These are phyloP conservation scores for Stichopus horrens DNA, from an alignment of 53 echinoderm and acorn worm species.

Conservation along the genomic window DNA sequence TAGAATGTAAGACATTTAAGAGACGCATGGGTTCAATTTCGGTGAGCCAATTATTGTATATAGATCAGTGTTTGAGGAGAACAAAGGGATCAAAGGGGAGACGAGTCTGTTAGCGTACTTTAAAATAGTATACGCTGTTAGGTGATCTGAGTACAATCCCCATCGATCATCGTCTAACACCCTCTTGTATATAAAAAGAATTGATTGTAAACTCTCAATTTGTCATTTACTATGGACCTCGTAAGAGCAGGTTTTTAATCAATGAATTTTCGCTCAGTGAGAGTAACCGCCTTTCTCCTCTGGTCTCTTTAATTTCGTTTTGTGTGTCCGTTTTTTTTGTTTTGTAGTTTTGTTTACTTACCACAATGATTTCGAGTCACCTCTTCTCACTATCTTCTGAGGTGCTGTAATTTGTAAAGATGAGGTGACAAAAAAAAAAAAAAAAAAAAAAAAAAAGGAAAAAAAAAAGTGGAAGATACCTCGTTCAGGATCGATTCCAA, in stretches of 20 bases:
- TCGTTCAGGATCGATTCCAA: neutral
- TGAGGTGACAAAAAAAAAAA: neutral
- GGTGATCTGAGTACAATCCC: slow-evolving; percentile 15
- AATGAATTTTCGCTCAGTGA: slow-evolving; percentile 25
- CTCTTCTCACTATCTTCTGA: neutral
- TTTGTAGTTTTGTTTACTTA: slow-evolving; percentile 27
- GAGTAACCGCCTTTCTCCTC: slow-evolving; percentile 2
- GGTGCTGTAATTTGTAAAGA: neutral
- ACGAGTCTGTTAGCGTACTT: slow-evolving; percentile 9
- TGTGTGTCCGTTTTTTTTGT: neutral
- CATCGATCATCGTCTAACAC: slow-evolving; percentile 27
- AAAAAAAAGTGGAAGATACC: neutral
- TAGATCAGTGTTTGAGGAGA: too few species aligned
- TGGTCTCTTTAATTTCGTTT: neutral
- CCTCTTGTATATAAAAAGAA: slow-evolving; percentile 22
- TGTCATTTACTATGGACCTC: neutral
- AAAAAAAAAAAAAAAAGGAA: too few species aligned
- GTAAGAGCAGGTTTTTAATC: neutral
- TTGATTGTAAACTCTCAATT: slow-evolving; percentile 31
- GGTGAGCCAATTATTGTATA: too few species aligned
- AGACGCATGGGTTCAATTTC: too few species aligned
- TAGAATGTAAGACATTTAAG: too few species aligned
- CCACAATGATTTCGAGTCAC: neutral
- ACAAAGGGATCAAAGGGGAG: too few species aligned
- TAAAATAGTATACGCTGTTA: slow-evolving; percentile 11